phyloP scores from a whole-genome alignment of 2,113 vertebrate genomes.

The Ptychochromis oligacanthus region DNA sequence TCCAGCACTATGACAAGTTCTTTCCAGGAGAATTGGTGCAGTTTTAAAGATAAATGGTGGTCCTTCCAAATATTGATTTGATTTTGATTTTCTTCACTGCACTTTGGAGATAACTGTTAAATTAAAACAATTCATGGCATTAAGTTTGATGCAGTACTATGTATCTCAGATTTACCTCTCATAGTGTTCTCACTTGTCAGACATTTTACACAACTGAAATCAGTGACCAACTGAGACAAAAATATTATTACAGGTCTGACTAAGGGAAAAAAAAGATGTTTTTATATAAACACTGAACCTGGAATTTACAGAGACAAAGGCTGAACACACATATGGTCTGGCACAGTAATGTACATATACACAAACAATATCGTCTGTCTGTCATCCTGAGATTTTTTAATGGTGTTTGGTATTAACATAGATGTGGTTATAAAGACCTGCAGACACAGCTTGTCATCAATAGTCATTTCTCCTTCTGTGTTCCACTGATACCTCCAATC shows the following conservation, averaged over 20 bases:
- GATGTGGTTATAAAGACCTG: not conserved
- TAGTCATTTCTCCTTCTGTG: not conserved
- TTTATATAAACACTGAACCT: slow-evolving; percentile 2
- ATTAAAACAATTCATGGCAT: not conserved
- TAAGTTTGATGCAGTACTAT: not conserved
- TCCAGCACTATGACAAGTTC: not conserved
- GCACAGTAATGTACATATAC: not conserved
- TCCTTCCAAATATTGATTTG: too few relatives aligned
- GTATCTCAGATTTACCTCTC: not conserved
- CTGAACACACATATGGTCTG: not conserved
- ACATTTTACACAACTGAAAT: not conserved
- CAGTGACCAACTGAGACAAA: not conserved
- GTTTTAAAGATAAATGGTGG: not conserved
- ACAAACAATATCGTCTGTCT: not conserved
- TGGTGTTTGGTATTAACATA: not conserved
- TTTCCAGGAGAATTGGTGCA: not conserved
- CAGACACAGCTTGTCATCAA: not conserved
- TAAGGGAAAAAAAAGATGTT: not conserved
- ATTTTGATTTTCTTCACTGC: not conserved
- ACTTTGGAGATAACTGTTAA: not conserved
- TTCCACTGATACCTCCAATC: not conserved
- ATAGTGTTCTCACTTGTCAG: not conserved
- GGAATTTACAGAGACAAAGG: not conserved
- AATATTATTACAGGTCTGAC: not conserved
- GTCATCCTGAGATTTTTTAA: not conserved